Percentiles rank a stretch among this genome's conserved stretches.
phyloP scores from a whole-genome alignment of 2,797 vertebrate species.

The Rhinoraja longicauda region DNA sequence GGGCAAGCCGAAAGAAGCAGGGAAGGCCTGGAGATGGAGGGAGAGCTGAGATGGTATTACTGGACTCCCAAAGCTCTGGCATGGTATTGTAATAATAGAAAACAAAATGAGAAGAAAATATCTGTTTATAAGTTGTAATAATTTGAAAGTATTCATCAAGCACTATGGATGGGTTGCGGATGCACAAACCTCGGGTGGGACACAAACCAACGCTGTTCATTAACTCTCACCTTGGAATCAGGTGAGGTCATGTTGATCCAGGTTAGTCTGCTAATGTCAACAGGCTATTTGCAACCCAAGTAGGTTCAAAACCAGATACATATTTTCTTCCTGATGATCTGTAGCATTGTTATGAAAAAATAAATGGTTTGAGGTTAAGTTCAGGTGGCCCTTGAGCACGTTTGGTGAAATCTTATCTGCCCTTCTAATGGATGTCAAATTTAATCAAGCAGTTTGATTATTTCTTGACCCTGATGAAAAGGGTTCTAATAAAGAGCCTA shows the following conservation, averaged over 20 bases:
- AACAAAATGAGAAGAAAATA: neutral
- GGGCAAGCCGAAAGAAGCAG: neutral
- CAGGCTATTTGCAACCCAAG: neutral
- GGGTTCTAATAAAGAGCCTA: neutral
- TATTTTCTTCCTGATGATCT: neutral
- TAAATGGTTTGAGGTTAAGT: neutral
- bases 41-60: neutral
- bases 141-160: constrained; percentile 4
- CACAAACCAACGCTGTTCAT: too few relatives aligned
- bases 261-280: neutral
- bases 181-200: neutral
- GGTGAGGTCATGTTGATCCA: neutral
- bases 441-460: neutral
- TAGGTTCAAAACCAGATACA: neutral
- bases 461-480: neutral
- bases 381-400: too few relatives aligned
- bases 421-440: neutral
- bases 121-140: neutral
- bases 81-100: neutral
- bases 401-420: neutral
- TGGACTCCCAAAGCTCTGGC: neutral
- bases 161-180: neutral
- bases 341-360: neutral
- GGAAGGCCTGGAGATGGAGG: neutral
- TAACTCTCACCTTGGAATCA: neutral